These are phyloP conservation scores for Paelopatides confundens DNA, from an alignment of 53 echinoderm and acorn worm genomes.

Conservation along the genomic window DNA sequence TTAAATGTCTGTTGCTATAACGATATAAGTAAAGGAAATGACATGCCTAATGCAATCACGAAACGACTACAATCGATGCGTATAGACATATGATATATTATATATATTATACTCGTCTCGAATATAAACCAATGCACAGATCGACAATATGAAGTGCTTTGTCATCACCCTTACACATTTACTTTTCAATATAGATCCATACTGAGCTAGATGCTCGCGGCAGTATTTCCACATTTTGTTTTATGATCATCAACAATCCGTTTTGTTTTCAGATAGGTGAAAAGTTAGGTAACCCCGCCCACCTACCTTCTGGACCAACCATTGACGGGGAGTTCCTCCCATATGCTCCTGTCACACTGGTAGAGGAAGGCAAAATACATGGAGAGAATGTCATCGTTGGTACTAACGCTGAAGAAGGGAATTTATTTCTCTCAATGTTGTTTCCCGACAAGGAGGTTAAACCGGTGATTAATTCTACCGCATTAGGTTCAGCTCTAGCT, in stretches of 20 bases:
- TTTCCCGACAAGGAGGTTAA: conserved; percentile 36
- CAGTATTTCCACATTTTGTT: no score
- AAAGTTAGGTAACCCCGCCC: not conserved
- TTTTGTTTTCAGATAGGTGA: conserved; percentile 23
- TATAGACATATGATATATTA: no score
- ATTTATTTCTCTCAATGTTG: conserved; percentile 27
- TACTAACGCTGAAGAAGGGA: conserved; percentile 58
- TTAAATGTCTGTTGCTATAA: no score
- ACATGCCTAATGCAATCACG: no score
- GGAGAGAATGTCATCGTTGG: conserved; percentile 59
- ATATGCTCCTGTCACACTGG: not conserved
- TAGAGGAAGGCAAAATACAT: conserved; percentile 28
- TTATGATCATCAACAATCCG: not conserved
- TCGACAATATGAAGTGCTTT: no score
- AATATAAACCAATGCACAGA: no score
- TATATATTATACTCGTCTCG: no score
- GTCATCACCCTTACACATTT: no score
- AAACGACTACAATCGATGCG: no score
- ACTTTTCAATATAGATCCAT: no score
- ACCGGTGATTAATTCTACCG: not conserved
- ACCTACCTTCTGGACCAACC: conserved; percentile 43
- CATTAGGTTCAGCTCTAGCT: not conserved
- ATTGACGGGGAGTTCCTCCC: conserved; percentile 50
- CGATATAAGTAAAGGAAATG: no score
- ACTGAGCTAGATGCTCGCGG: no score